Base-by-base conservation (phyloP, 2,888 invertebrate species). In the Holacanthella duospinosa region DNA sequence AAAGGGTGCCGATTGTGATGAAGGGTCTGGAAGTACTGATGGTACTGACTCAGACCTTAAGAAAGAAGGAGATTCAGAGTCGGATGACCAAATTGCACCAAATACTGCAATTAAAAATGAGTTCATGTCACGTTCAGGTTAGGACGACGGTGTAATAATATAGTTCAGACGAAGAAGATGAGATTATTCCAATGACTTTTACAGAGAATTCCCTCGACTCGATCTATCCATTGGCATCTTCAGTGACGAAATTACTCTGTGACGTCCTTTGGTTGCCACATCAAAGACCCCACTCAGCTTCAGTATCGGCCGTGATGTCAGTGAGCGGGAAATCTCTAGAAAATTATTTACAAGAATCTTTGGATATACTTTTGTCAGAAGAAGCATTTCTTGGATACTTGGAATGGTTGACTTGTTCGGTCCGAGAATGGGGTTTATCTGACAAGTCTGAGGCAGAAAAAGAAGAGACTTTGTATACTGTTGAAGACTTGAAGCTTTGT, bases 301-400 rank as follows among this genome's bases (percentile, higher is more conserved):
- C 72, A 12, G 68, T 72, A 4, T 65, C 69, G 1, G 68, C 72
- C 16, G 71, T 72, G 63, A 67, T 72, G 66, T 68, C 71, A 48
- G 69, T 72, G 26, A 70, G 70, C 63, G 72, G 72, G 12, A 71
- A 71, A 60, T 71, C 72, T 4, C 64, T 72, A 48, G 72, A 72
- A 64, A 70, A 70, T 36, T 72, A 72, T 60, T 65, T 71, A 24
- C 66, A 71, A 29, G 72, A 72, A 60, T 64, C 64, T 2, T 61
- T 72, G 44, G 71, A 71, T 43, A 57, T 69, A 9, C 66, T 72
- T 36, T 55, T 72, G 29, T 72, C 68, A 0, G 68, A 69, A 43
- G 72, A 71, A 29, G 68, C 70, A 6, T 61, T 70, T 55, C 43
- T 70, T 19, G 69, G 67, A 19, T 68, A 69, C 59, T 62, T 70